These are phyloP conservation scores for Delia radicum DNA, from an alignment of 1,140 invertebrate genomes.

Conservation along the genomic window DNA sequence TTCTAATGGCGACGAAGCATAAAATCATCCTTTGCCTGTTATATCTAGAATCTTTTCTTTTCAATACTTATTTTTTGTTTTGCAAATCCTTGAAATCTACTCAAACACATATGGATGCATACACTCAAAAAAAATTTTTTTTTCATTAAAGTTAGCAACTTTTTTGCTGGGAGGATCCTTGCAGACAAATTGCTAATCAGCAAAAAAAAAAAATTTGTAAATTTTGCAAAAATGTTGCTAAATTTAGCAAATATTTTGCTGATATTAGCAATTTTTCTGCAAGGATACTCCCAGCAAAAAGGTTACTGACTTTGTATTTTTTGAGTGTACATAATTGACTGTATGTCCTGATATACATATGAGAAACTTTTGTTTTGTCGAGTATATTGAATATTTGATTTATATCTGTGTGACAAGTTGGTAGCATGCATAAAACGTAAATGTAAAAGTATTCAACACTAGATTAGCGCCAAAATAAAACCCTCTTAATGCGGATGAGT, in stretches of 20 bases:
- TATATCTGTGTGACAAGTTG: slow-evolving; percentile 1
- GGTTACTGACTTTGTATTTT: too few relatives aligned
- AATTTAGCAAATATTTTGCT: too few relatives aligned
- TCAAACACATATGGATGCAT: too few relatives aligned
- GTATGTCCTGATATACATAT: not conserved
- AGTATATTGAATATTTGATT: not conserved
- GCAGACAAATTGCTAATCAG: too few relatives aligned
- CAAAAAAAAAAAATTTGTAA: too few relatives aligned
- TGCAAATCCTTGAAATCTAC: not conserved
- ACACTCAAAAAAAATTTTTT: too few relatives aligned
- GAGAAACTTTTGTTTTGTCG: not conserved
- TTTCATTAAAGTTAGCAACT: too few relatives aligned
- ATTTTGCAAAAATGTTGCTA: too few relatives aligned
- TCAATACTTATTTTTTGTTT: not conserved
- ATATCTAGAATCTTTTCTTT: not conserved
- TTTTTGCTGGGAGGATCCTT: too few relatives aligned
- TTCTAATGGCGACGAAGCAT: not conserved
- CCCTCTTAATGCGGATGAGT: not conserved
- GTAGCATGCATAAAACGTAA: not conserved
- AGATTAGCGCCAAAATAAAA: not conserved
- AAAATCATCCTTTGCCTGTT: not conserved
- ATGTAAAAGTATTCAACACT: not conserved
- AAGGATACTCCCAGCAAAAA: too few relatives aligned
- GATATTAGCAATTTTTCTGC: too few relatives aligned
- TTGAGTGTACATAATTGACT: not conserved